Evolutionary conservation across 2,888 invertebrate species (phyloP).

Genomic region (Apotomis capreana): DNA sequence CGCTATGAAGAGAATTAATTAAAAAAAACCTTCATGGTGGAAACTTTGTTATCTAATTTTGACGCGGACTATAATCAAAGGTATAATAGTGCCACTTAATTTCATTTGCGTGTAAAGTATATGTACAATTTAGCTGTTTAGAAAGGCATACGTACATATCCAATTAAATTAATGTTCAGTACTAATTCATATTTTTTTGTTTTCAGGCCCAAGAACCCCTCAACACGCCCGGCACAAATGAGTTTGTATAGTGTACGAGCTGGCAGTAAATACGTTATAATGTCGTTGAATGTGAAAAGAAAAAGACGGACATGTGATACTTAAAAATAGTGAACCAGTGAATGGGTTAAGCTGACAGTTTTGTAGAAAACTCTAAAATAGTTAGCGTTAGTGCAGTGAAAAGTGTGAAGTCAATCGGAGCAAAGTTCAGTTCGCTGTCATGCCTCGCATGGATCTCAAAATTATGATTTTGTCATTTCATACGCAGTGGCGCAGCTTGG

Average conservation of each 20-base stretch:
- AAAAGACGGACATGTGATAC: slow-evolving; percentile 81
- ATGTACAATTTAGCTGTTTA: slow-evolving; percentile 28
- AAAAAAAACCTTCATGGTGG: too few relatives aligned
- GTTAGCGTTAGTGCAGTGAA: slow-evolving; percentile 72
- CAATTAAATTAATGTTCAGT: slow-evolving; percentile 10
- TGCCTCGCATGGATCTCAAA: slow-evolving; percentile 72
- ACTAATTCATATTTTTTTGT: slow-evolving; percentile 54
- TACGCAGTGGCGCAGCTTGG: too few relatives aligned
- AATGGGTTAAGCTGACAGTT: slow-evolving; percentile 68
- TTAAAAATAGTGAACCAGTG: slow-evolving; percentile 76
- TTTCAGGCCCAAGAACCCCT: slow-evolving; percentile 93
- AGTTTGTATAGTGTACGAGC: slow-evolving; percentile 87
- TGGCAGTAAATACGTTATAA: slow-evolving; percentile 78
- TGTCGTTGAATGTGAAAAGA: slow-evolving; percentile 80
- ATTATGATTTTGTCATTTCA: slow-evolving; percentile 52
- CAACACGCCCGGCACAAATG: slow-evolving; percentile 90
- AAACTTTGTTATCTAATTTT: neutral
- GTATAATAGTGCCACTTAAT: slow-evolving; percentile 29
- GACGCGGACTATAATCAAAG: slow-evolving; percentile 15
- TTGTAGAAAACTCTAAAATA: slow-evolving; percentile 67
- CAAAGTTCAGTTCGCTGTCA: slow-evolving; percentile 66
- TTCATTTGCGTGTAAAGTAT: slow-evolving; percentile 31
- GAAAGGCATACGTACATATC: slow-evolving; percentile 9
- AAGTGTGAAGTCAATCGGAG: slow-evolving; percentile 63
- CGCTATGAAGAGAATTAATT: too few relatives aligned